Evolutionary conservation across 2,888 invertebrate genomes (phyloP), one percentile per base, ranked within the genome.

Genomic region (Phytoseiulus persimilis): DNA sequence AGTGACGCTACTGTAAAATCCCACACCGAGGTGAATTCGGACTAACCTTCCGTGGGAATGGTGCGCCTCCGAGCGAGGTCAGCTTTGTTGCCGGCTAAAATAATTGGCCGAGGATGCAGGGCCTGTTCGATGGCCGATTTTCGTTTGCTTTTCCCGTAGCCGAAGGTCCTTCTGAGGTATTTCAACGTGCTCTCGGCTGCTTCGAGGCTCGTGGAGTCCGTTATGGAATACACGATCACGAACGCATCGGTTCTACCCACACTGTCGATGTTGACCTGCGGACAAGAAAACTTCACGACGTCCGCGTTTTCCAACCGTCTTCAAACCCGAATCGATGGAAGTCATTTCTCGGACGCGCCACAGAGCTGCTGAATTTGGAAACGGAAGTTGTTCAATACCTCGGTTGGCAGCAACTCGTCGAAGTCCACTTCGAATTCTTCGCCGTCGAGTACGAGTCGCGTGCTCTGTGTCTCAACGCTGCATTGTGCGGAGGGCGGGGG

Each of bases 401-500:
- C 87, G 28, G 87, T 87, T 23, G 32, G 32, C n/a, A 87, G 33
- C 33, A 87, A 31, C 45, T 87, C 87, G 18, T 87, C 87, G 45
- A 87, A 87, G 45, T 87, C 87, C 32, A 87, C 32, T 39, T 87
- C 87, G 45, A 87, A 87, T 45, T 87, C 87, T 45, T 87, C 87
- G 28, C 87, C 87, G 87, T 87, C 87, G 1, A 87, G 18, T 31
- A 87, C 39, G 87, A 87, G 32, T 33, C 87, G 32, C 32, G 87
- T 87, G n/a, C 39, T 39, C 87, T 87, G 87, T 14, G 87, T 87
- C 6, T 87, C 87, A 11, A 87, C 39, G 32, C 87, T 87, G 87
- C 87, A 87, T 33, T 87, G 87, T 45, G 39, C 87, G 32, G 87
- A 87, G n/a, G 87, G 87, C 45, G 87, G 87, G 28, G 87, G 87